Evolutionary conservation across 64 coral and sea anemone genomes (phyloP).

Genomic region (Porites lutea): DNA sequence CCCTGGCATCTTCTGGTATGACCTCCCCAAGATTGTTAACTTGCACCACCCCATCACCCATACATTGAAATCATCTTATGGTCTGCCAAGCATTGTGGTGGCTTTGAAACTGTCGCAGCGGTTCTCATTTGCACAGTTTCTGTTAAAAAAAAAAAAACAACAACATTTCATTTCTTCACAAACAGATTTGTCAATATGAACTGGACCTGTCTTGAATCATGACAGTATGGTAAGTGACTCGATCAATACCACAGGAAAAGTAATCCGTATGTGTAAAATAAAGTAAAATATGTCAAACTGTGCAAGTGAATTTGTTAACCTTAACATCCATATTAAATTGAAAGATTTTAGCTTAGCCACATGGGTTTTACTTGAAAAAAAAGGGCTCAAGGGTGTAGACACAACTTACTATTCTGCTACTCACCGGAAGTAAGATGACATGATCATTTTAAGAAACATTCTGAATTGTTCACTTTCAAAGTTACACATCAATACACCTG

Average conservation of each 20-base stretch:
- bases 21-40: background rate
- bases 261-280: too few relatives aligned
- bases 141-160: background rate
- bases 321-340: too few relatives aligned
- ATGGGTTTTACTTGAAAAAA: too few relatives aligned
- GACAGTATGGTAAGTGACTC: too few relatives aligned
- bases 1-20: background rate
- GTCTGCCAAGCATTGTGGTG: background rate
- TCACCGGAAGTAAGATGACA: constrained; percentile 33
- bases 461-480: background rate
- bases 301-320: too few relatives aligned
- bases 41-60: background rate
- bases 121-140: constrained; percentile 2
- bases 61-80: background rate
- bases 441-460: constrained; percentile 4
- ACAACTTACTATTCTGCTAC: background rate
- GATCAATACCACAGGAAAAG: too few relatives aligned
- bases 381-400: too few relatives aligned
- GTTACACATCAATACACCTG: background rate
- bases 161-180: too few relatives aligned
- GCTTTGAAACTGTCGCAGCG: background rate
- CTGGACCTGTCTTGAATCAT: too few relatives aligned
- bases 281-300: too few relatives aligned
- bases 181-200: too few relatives aligned
- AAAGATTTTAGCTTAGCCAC: too few relatives aligned